Evolutionary conservation across 2,888 invertebrate species (phyloP), one percentile per base, ranked within the genome.

Genomic region (Tuta absoluta): DNA sequence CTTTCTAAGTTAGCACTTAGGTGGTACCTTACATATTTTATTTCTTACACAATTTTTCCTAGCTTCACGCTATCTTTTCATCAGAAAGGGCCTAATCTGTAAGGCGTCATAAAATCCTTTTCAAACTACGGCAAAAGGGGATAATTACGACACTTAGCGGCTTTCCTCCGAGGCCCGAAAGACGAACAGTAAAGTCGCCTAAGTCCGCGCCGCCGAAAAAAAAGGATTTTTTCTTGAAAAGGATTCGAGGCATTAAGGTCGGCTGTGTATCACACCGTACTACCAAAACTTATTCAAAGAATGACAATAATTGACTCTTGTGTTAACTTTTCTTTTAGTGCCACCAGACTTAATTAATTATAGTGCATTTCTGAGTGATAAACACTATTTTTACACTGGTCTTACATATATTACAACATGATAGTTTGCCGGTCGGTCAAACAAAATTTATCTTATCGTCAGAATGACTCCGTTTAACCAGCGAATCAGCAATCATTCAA

Each of bases 61-160:
- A 0, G 11, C 19, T 0, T 11, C 10, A 21, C 49, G 49, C 19
- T 19, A 19, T 49, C 49, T 45, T 45, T 45, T 45, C 49, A 49
- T 49, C 10, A 49, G 21, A 49, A 49, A 49, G 21, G 49, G 11
- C 21, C 8, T 49, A 49, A 49, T 33, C n/a, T 10, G n/a, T 33
- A 17, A 33, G 24, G 33, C 33, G 53, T 62, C 64, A 51, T 68
- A 66, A 65, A 70, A 70, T 66, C 68, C 69, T 67, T 75, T 69
- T 69, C 33, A 67, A 68, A 69, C 58, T 68, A 67, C 75, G 71
- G 68, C 68, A 69, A 76, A 81, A 75, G 76, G 79, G 78, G 81
- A 89, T 89, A 89, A 90, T 89, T 87, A 87, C 82, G 81, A 84
- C 87, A 89, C 89, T 90, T 91, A 76, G 77, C 90, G 87, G 91